Evolutionary conservation across 2,113 vertebrate species (phyloP).

Genomic region (human (Homo sapiens)): DNA sequence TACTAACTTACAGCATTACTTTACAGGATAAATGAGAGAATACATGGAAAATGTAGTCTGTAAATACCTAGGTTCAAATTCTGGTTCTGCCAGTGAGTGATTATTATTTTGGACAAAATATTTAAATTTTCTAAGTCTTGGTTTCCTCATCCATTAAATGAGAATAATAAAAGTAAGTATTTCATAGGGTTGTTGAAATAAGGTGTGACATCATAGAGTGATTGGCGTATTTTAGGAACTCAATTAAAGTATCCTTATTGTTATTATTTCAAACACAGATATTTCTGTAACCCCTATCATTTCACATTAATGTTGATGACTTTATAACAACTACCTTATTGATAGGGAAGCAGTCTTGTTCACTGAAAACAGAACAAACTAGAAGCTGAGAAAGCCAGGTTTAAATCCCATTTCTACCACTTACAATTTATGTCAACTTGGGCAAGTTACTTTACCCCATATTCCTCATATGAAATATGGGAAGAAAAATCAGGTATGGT

Average conservation of each 20-base stretch:
- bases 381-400: neutral
- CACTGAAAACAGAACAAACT: neutral
- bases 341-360: neutral
- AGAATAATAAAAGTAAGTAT: neutral
- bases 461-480: neutral
- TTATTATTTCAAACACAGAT: neutral
- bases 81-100: neutral
- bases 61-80: neutral
- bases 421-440: neutral
- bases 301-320: neutral
- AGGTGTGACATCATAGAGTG: neutral
- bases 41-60: neutral
- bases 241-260: neutral
- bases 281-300: neutral
- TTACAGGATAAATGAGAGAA: neutral
- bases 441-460: neutral
- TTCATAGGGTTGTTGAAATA: neutral
- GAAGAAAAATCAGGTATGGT: neutral
- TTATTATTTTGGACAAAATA: neutral
- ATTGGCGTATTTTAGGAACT: neutral
- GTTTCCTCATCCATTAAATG: neutral
- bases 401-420: neutral
- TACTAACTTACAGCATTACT: neutral
- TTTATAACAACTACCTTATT: neutral
- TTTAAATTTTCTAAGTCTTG: constrained; percentile 19